Conservation (phyloP, 2,888 invertebrate genomes). For the Allolobophora icterica region DNA sequence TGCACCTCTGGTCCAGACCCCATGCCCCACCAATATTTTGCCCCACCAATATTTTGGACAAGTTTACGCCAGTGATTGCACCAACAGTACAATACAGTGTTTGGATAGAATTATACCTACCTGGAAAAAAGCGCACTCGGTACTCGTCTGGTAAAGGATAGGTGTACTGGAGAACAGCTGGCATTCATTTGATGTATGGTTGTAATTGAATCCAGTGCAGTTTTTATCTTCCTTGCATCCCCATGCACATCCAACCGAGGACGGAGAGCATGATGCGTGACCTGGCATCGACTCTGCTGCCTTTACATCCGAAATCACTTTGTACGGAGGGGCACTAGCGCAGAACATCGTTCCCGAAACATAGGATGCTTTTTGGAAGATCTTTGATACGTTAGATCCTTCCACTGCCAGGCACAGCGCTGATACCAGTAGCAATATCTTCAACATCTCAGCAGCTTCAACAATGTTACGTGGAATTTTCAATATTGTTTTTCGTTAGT, state of each 20-base stretch:
- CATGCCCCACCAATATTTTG: no score
- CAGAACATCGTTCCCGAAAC: slow-evolving; percentile 11
- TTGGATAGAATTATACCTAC: not conserved
- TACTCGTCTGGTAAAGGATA: not conserved
- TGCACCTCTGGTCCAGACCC: no score
- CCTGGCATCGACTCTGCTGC: not conserved
- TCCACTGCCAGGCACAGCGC: not conserved
- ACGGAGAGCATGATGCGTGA: not conserved
- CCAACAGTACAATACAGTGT: not conserved
- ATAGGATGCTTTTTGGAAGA: not conserved
- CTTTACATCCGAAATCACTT: not conserved
- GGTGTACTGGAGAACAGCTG: not conserved
- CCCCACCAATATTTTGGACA: no score
- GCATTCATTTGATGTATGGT: not conserved
- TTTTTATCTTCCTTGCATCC: not conserved
- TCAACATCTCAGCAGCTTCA: not conserved
- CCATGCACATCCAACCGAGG: not conserved
- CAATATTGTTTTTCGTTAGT: no score
- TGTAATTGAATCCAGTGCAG: not conserved
- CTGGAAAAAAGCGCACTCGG: not conserved
- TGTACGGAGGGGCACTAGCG: not conserved
- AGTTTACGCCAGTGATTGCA: no score
- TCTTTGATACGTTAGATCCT: not conserved
- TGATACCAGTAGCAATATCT: not conserved
- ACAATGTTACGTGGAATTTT: no score